Evolutionary conservation across 2,888 invertebrate species (phyloP).

Genomic region (Torymus aiolomorphi): DNA sequence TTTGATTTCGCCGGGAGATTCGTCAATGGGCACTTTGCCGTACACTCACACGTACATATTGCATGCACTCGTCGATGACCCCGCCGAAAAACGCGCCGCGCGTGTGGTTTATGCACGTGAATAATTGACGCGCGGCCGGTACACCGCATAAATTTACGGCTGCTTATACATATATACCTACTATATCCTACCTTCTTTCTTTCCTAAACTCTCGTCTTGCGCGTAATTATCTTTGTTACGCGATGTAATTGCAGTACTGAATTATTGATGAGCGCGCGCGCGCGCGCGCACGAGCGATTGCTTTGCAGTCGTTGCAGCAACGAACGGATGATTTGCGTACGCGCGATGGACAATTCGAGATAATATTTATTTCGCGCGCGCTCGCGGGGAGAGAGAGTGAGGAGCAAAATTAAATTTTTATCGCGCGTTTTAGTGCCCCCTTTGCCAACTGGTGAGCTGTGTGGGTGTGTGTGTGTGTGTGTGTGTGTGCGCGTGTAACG

Average conservation of each 20-base stretch:
- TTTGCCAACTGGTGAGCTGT: slow-evolving; percentile 2
- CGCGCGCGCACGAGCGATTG: slow-evolving; percentile 4
- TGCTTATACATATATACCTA: not conserved
- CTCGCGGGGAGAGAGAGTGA: not conserved
- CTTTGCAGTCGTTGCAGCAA: not conserved
- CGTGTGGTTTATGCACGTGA: not conserved
- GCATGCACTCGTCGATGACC: not conserved
- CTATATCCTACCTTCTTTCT: not conserved
- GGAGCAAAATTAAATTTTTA: slow-evolving; percentile 48
- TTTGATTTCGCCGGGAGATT: slow-evolving; percentile 30
- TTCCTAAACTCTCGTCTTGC: not conserved
- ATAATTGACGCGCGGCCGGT: slow-evolving; percentile 8
- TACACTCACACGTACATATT: too few relatives aligned
- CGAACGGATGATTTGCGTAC: slow-evolving; percentile 21
- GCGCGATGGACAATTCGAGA: slow-evolving; percentile 33
- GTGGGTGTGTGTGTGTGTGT: not conserved
- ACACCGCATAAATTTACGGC: slow-evolving; percentile 27
- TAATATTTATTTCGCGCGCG: slow-evolving; percentile 36
- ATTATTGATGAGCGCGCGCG: slow-evolving; percentile 42
- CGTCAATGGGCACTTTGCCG: slow-evolving; percentile 26
- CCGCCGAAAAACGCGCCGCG: not conserved
- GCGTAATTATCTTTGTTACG: slow-evolving; percentile 39
- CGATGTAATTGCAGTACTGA: slow-evolving; percentile 37
- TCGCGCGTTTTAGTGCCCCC: slow-evolving; percentile 38
- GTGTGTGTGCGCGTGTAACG: slow-evolving; percentile 6